Percentiles rank a stretch among this genome's conserved stretches.
phyloP scores from a whole-genome alignment of 2,113 vertebrate species.

The Pterocles burchelli region DNA sequence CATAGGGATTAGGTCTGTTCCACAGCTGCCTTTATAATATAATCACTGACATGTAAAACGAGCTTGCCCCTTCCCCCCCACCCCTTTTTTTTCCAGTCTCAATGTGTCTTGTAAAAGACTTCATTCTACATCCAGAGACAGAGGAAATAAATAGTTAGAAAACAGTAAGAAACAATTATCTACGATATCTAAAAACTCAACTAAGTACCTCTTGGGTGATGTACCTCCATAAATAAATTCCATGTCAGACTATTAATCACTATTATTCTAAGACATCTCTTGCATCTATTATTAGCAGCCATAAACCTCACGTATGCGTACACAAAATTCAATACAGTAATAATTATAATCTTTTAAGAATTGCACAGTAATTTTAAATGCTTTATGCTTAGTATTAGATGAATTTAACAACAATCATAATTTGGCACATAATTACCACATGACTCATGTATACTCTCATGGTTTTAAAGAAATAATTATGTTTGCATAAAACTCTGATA shows the following conservation, averaged over 20 bases:
- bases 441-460: background rate
- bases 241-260: background rate
- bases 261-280: background rate
- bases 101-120: background rate
- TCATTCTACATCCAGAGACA: background rate
- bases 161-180: background rate
- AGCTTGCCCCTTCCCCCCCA: background rate
- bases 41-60: background rate
- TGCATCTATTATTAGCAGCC: conserved; percentile 1
- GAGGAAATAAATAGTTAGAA: background rate
- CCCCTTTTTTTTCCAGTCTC: background rate
- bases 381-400: conserved; percentile 30
- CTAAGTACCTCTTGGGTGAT: background rate
- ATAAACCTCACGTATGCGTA: background rate
- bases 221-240: background rate
- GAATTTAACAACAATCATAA: conserved; percentile 20
- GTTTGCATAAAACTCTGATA: background rate
- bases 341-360: conserved; percentile 29
- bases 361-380: conserved; percentile 12
- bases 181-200: background rate
- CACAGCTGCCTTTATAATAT: background rate
- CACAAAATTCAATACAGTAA: conserved; percentile 1
- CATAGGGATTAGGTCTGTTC: background rate
- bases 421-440: conserved; percentile 10
- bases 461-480: conserved; percentile 4